Evolutionary conservation across 2,797 vertebrate genomes (phyloP).

Genomic region (Cossypha heuglini): DNA sequence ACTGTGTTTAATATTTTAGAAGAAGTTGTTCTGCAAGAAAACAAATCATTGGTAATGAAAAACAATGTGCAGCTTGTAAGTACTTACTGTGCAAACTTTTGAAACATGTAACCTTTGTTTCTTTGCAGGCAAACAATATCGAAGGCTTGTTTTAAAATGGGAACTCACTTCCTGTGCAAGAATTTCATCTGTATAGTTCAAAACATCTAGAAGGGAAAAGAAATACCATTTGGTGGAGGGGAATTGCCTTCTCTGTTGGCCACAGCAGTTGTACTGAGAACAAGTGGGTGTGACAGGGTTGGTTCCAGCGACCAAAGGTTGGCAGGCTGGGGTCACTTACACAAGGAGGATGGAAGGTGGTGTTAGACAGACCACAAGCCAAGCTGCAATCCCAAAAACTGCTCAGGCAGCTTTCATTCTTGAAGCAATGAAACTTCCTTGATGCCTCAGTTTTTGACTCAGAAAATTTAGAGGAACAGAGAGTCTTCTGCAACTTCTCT

Average conservation of each 20-base stretch:
- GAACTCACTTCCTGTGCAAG: not conserved
- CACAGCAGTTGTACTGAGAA: too few relatives aligned
- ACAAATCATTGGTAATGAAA: conserved; percentile 75
- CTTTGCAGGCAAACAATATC: conserved; percentile 5
- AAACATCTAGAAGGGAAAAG: not conserved
- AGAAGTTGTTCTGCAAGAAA: conserved; percentile 80
- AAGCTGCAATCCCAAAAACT: not conserved
- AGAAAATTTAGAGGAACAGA: not conserved
- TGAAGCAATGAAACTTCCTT: not conserved
- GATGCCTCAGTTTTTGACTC: not conserved
- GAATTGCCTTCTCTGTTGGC: too few relatives aligned
- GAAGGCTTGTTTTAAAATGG: not conserved
- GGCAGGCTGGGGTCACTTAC: not conserved
- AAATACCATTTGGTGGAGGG: not conserved
- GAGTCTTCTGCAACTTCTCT: not conserved
- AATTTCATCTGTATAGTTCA: not conserved
- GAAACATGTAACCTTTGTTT: conserved; percentile 27
- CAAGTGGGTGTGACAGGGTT: too few relatives aligned
- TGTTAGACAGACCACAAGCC: not conserved
- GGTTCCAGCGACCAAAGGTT: fast-evolving
- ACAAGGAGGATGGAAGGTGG: not conserved
- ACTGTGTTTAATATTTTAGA: conserved; percentile 85
- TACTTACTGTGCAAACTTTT: conserved; percentile 55
- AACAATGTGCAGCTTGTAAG: conserved; percentile 60
- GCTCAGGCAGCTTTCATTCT: not conserved